Evolutionary conservation across 35 echinoderm and acorn worm species (phyloP).

Genomic region (Anneissia japonica): DNA sequence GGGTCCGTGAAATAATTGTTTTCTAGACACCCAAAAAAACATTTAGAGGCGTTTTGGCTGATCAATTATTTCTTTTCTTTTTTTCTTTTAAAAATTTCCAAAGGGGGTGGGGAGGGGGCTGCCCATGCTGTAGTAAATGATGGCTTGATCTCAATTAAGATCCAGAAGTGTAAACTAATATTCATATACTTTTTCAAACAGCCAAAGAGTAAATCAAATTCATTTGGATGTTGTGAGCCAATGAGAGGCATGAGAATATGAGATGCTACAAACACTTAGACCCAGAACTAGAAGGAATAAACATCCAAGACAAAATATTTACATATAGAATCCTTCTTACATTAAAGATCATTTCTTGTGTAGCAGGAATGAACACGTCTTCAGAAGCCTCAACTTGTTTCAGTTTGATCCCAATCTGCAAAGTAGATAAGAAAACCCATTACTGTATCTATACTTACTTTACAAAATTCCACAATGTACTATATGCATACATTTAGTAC

Average conservation of each 20-base stretch:
- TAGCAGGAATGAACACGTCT: constrained; percentile 50
- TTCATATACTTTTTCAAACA: not conserved
- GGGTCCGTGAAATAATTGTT: no score
- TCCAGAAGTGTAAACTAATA: no score
- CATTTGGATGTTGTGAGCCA: not conserved
- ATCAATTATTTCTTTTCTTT: no score
- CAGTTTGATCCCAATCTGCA: constrained; percentile 79
- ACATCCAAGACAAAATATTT: not conserved
- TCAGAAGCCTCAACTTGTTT: constrained; percentile 55
- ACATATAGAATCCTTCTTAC: constrained; percentile 33
- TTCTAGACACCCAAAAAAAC: no score
- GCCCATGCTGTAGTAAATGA: not conserved
- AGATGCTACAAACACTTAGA: not conserved
- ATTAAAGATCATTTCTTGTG: constrained; percentile 64
- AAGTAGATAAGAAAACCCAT: no score
- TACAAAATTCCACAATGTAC: not conserved
- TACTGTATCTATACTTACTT: no score
- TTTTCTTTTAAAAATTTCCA: not conserved
- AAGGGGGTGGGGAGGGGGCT: not conserved
- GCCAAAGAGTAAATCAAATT: no score
- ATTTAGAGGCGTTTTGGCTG: no score
- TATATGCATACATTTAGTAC: not conserved
- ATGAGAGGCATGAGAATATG: not conserved
- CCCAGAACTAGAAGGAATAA: not conserved
- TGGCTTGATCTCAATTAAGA: no score